Evolutionary conservation across 2,113 vertebrate genomes (phyloP).

Genomic region (Garra rufa): DNA sequence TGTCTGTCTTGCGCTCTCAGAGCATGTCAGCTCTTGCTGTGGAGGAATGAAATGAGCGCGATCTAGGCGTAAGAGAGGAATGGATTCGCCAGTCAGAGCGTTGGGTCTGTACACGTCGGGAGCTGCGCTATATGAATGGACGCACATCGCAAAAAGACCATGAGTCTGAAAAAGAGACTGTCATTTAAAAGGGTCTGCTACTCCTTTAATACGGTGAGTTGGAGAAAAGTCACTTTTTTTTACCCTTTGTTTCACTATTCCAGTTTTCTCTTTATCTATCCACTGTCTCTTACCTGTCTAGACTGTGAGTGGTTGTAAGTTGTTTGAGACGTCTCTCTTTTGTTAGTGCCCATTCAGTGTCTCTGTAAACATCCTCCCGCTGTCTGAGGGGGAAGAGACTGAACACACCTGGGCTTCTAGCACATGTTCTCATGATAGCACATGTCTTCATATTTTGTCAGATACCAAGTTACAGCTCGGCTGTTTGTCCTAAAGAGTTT

Average conservation of each 20-base stretch:
- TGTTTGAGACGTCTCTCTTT: neutral
- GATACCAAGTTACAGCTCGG: conserved; percentile 42
- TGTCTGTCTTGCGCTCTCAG: conserved; percentile 26
- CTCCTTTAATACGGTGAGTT: conserved; percentile 70
- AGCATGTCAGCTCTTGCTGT: conserved; percentile 54
- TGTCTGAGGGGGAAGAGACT: neutral
- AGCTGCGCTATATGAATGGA: conserved; percentile 65
- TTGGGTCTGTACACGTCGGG: conserved; percentile 29
- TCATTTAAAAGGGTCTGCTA: conserved; percentile 81
- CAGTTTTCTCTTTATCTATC: neutral
- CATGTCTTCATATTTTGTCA: conserved; percentile 13
- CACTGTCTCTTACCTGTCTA: conserved; percentile 9
- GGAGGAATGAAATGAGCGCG: conserved; percentile 43
- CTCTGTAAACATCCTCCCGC: neutral
- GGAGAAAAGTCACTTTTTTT: neutral
- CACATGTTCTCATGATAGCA: neutral
- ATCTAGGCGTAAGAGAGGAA: conserved; percentile 36
- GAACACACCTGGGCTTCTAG: conserved; percentile 27
- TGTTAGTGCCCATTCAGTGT: neutral
- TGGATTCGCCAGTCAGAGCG: conserved; percentile 38
- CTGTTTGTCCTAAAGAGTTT: conserved; percentile 44
- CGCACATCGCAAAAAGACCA: conserved; percentile 44
- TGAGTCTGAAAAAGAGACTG: conserved; percentile 82
- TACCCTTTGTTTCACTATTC: neutral
- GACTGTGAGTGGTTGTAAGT: neutral